phyloP scores from a whole-genome alignment of 2,888 invertebrate species.

The Dicyrtomina minuta region DNA sequence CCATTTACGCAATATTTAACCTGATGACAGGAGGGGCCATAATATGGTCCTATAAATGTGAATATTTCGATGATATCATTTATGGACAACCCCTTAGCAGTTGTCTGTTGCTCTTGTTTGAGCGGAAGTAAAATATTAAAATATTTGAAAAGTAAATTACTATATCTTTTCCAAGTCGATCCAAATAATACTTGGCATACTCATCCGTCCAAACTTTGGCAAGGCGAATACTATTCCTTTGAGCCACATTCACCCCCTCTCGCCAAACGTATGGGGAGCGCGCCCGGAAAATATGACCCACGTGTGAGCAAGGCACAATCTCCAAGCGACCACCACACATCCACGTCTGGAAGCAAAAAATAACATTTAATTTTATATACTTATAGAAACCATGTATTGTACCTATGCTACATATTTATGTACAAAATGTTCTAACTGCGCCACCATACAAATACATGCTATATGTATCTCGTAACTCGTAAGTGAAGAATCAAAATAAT shows the following conservation, averaged over 20 bases:
- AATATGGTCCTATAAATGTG: too few species aligned
- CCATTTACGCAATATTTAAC: too few species aligned
- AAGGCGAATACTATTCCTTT: constrained; percentile 92
- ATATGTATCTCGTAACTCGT: too few species aligned
- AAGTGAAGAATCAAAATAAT: too few species aligned
- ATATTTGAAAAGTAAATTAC: constrained; percentile 55
- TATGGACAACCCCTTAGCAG: too few species aligned
- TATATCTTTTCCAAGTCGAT: constrained; percentile 93
- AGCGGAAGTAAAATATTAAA: too few species aligned
- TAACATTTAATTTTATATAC: neutral
- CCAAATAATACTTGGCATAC: constrained; percentile 96
- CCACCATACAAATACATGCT: neutral
- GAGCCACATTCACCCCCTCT: constrained; percentile 92
- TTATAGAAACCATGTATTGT: too few species aligned
- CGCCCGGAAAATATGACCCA: constrained; percentile 98
- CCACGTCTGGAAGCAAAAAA: constrained; percentile 71
- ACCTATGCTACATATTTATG: too few species aligned
- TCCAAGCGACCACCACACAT: constrained; percentile 99
- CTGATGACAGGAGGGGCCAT: too few species aligned
- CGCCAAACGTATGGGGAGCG: constrained; percentile 98
- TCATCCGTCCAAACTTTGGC: constrained; percentile 98
- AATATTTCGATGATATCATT: too few species aligned
- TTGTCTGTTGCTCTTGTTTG: too few species aligned
- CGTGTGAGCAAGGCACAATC: constrained; percentile 97
- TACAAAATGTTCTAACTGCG: too few species aligned